Percentiles rank a stretch among this genome's conserved stretches.
phyloP scores from a whole-genome alignment of 2,888 invertebrate species.

The Hartigia nigra region DNA sequence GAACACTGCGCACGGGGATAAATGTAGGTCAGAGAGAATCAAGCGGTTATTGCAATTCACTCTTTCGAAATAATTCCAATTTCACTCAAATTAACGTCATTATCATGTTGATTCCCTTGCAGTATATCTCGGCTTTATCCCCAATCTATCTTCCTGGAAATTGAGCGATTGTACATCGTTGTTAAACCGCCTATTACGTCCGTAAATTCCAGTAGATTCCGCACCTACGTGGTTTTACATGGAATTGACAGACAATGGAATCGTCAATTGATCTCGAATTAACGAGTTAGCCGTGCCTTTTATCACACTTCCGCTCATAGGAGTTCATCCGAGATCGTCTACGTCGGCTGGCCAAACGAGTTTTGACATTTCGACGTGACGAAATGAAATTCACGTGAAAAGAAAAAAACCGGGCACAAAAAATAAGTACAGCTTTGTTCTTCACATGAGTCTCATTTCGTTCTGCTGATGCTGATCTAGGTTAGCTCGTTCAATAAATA shows the following conservation, averaged over 20 bases:
- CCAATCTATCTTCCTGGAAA: slow-evolving; percentile 17
- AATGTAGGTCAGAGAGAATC: slow-evolving; percentile 51
- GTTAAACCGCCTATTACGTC: slow-evolving; percentile 29
- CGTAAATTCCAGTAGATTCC: slow-evolving; percentile 34
- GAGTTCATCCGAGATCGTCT: background rate
- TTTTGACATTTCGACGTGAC: background rate
- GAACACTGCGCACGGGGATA: slow-evolving; percentile 25
- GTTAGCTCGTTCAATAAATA: too few species aligned
- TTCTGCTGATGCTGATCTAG: too few species aligned
- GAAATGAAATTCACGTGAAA: background rate
- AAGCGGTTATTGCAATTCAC: slow-evolving; percentile 53
- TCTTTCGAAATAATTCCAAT: slow-evolving; percentile 48
- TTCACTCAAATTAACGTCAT: slow-evolving; percentile 43
- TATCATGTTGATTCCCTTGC: slow-evolving; percentile 20
- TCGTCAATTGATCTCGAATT: slow-evolving; percentile 33
- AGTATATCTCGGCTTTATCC: background rate
- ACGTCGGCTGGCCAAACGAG: background rate
- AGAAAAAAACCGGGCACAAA: too few species aligned
- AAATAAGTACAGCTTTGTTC: too few species aligned
- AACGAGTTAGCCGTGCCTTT: background rate
- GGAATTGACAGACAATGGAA: slow-evolving; percentile 30
- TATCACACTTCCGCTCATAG: background rate
- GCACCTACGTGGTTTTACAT: slow-evolving; percentile 2
- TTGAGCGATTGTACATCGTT: slow-evolving; percentile 31
- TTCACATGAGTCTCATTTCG: too few species aligned